A percentile compares a stretch with the other conserved stretches of the same genome.
These are phyloP conservation scores for Oryctes rhinoceros DNA, from an alignment of 1,140 invertebrate genomes.

Conservation along the genomic window DNA sequence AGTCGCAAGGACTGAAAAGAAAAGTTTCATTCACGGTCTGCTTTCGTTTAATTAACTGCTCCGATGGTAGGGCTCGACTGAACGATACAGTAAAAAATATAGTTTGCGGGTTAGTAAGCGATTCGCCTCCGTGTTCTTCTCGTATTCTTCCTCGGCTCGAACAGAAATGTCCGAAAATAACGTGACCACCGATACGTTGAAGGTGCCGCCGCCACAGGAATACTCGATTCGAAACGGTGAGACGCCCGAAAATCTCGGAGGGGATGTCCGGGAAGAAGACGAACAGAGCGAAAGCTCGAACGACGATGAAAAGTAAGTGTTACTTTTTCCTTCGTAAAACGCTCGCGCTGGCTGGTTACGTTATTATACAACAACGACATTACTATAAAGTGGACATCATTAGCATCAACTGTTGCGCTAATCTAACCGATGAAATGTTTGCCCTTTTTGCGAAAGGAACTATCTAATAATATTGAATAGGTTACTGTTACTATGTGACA, in stretches of 20 bases:
- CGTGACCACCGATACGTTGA: neutral
- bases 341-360: no score
- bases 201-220: neutral
- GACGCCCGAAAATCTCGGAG: neutral
- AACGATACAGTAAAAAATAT: neutral
- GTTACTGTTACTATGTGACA: neutral
- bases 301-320: neutral
- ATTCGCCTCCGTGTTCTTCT: neutral
- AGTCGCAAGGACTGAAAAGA: slow-evolving; percentile 3
- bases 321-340: no score
- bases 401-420: no score
- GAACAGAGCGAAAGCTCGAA: slow-evolving; percentile 20
- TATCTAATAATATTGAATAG: no score
- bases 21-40: neutral
- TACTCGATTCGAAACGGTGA: neutral
- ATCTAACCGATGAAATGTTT: no score
- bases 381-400: no score
- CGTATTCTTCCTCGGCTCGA: neutral
- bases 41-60: neutral
- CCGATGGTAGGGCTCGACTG: neutral
- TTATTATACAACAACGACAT: no score
- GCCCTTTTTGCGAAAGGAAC: no score
- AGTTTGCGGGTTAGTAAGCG: neutral
- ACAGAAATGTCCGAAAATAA: neutral
- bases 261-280: neutral